These are phyloP conservation scores for Ptychodera flava DNA, from an alignment of 35 echinoderm and acorn worm species.

Conservation along the genomic window DNA sequence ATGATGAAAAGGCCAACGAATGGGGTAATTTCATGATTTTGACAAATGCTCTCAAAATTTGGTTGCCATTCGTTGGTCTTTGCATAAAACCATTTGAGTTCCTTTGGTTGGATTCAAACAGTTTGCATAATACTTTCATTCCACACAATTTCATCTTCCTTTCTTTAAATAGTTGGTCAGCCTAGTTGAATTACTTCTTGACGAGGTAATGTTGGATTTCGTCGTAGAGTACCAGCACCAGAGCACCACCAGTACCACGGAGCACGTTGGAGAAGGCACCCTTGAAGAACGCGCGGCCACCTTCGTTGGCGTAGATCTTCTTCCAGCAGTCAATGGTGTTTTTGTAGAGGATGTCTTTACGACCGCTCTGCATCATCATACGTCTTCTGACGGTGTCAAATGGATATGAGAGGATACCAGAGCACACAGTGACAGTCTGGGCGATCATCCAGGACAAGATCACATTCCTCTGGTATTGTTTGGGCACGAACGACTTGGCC, in stretches of 20 bases:
- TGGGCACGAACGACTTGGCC: constrained; percentile 78
- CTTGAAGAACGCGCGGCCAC: constrained; percentile 89
- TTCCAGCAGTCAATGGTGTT: constrained; percentile 89
- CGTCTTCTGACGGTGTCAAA: constrained; percentile 96
- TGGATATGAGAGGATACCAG: constrained; percentile 97
- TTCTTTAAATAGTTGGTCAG: neutral
- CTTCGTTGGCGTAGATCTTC: constrained; percentile 74
- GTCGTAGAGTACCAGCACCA: constrained; percentile 87
- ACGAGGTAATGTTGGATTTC: constrained; percentile 30
- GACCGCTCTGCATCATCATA: constrained; percentile 99
- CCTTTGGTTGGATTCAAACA: too few species aligned
- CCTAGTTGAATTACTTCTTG: neutral
- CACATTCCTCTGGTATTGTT: constrained; percentile 44
- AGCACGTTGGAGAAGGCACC: constrained; percentile 96
- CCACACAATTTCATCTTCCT: neutral
- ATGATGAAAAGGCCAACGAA: too few species aligned
- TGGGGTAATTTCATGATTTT: too few species aligned
- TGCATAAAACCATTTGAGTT: too few species aligned
- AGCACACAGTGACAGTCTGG: constrained; percentile 78
- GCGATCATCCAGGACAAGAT: constrained; percentile 97
- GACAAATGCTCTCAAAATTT: too few species aligned
- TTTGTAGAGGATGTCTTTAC: constrained; percentile 90
- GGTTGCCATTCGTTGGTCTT: too few species aligned
- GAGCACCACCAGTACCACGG: constrained; percentile 92
- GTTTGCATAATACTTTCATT: too few species aligned